phyloP scores from a whole-genome alignment of 2,113 vertebrate genomes.

The Cavia porcellus region DNA sequence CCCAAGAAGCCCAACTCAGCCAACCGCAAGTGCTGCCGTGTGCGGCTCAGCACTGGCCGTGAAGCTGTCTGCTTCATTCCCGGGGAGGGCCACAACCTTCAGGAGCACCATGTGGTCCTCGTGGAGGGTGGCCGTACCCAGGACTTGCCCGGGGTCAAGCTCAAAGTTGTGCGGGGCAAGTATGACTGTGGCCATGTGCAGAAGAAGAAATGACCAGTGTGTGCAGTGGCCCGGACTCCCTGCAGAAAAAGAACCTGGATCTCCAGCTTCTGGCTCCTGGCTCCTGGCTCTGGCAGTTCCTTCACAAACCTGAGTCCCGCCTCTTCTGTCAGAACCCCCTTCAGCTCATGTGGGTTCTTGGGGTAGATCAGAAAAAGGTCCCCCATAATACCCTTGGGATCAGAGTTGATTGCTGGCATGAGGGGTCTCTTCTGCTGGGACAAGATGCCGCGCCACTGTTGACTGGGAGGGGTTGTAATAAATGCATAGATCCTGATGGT shows the following conservation, averaged over 20 bases:
- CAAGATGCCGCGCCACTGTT: not conserved
- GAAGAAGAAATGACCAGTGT: constrained; percentile 73
- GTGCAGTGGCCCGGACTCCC: accelerated
- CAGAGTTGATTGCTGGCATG: not conserved
- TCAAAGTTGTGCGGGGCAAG: constrained; percentile 86
- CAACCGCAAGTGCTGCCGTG: constrained; percentile 94
- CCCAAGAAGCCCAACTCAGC: constrained; percentile 98
- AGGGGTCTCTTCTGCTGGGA: not conserved
- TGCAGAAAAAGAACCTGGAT: not conserved
- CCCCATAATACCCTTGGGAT: not conserved
- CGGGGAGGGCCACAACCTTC: constrained; percentile 95
- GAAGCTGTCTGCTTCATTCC: constrained; percentile 94
- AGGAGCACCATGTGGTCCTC: constrained; percentile 96
- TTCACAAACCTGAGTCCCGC: not conserved
- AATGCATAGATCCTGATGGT: not conserved
- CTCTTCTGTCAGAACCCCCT: not conserved
- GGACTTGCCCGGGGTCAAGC: constrained; percentile 95
- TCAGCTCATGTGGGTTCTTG: not conserved
- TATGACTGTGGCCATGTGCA: constrained; percentile 85
- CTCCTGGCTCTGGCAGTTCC: not conserved
- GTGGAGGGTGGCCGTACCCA: constrained; percentile 94
- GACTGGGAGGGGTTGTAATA: constrained; percentile 22
- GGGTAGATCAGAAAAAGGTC: not conserved
- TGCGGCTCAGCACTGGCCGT: constrained; percentile 93
- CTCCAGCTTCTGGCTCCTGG: not conserved